phyloP scores from a whole-genome alignment of 2,113 vertebrate genomes.

The Lanius ludovicianus region DNA sequence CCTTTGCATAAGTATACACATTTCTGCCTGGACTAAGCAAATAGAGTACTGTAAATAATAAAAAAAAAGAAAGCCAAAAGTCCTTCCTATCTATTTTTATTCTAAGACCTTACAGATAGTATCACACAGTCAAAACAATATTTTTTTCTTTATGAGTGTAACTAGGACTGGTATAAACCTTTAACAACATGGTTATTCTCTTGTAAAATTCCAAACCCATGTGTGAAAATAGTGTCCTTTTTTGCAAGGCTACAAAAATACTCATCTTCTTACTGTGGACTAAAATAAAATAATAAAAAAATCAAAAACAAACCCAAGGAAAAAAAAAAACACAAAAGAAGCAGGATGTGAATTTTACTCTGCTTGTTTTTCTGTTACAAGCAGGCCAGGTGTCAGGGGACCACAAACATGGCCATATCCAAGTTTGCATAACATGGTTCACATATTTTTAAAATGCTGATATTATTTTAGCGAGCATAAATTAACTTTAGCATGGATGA shows the following conservation, averaged over 20 bases:
- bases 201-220: not conserved
- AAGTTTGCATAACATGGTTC: not conserved
- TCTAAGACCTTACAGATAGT: not conserved
- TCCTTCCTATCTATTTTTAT: not conserved
- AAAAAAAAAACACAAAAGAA: not conserved
- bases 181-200: not conserved
- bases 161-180: not conserved
- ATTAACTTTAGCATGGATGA: not conserved
- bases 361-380: not conserved
- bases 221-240: not conserved
- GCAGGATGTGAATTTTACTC: not conserved
- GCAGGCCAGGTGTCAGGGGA: not conserved
- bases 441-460: not conserved
- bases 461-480: not conserved
- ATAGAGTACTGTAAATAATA: not conserved
- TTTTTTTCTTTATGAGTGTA: not conserved
- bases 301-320: rapidly evolving
- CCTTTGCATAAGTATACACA: not conserved
- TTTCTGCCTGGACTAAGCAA: not conserved
- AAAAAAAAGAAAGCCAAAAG: not conserved
- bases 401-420: not conserved
- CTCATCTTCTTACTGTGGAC: not conserved
- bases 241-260: not conserved
- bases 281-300: not conserved
- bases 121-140: not conserved